phyloP scores from a whole-genome alignment of 2,888 invertebrate species.

The Microctonus hyperodae region DNA sequence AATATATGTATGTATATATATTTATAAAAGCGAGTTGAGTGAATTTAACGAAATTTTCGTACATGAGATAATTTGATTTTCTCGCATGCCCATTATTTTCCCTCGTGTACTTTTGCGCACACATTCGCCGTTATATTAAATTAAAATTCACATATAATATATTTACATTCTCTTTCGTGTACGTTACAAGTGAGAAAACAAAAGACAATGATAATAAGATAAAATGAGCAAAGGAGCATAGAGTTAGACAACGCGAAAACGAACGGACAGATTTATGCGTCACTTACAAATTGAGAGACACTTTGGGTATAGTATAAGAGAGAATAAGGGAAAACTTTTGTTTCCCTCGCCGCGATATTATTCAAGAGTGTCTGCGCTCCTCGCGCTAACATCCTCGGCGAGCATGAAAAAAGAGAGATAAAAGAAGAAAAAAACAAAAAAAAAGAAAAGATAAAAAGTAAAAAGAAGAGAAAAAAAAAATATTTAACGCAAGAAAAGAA shows the following conservation, averaged over 20 bases:
- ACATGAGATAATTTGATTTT: slow-evolving; percentile 7
- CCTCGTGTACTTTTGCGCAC: not conserved
- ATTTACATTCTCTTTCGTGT: too few relatives aligned
- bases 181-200: not conserved
- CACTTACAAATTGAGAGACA: slow-evolving; percentile 40
- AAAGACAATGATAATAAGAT: not conserved
- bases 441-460: not conserved
- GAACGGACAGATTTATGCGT: slow-evolving; percentile 38
- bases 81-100: not conserved
- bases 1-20: not conserved
- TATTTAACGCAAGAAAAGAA: slow-evolving; percentile 5
- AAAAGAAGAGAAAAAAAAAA: slow-evolving; percentile 13
- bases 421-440: not conserved
- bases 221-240: slow-evolving; percentile 16
- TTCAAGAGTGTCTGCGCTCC: slow-evolving; percentile 33
- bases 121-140: not conserved
- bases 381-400: slow-evolving; percentile 7
- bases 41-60: not conserved
- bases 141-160: not conserved
- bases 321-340: slow-evolving; percentile 34
- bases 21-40: not conserved
- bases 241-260: slow-evolving; percentile 33
- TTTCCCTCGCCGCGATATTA: slow-evolving; percentile 38
- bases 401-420: slow-evolving; percentile 15
- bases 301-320: slow-evolving; percentile 25